These are phyloP conservation scores for Plagodis pulveraria DNA, from an alignment of 2,888 invertebrate genomes.

Conservation along the genomic window DNA sequence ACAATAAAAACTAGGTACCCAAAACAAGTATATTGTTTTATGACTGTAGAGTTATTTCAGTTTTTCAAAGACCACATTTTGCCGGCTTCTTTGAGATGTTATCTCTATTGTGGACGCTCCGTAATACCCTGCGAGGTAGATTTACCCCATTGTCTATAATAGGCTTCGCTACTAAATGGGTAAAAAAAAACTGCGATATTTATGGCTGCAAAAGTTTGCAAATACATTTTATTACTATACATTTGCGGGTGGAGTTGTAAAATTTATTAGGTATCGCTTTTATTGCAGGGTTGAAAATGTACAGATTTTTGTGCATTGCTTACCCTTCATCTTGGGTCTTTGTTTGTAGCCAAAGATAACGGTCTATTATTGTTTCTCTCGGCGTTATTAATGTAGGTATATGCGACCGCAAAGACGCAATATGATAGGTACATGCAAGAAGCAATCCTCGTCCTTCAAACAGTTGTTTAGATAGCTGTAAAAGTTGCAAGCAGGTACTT, in stretches of 20 bases:
- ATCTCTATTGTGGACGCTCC: constrained; percentile 41
- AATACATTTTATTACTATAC: constrained; percentile 28
- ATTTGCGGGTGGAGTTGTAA: constrained; percentile 33
- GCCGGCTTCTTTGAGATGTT: constrained; percentile 53
- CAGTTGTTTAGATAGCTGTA: too few relatives aligned
- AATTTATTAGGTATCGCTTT: constrained; percentile 38
- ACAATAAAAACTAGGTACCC: constrained; percentile 30
- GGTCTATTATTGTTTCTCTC: not conserved
- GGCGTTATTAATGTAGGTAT: not conserved
- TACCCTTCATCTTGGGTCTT: not conserved
- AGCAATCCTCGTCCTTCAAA: too few relatives aligned
- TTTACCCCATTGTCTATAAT: constrained; percentile 40
- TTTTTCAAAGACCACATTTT: constrained; percentile 37
- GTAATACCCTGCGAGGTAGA: constrained; percentile 32
- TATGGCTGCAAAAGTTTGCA: constrained; percentile 39
- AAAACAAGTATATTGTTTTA: constrained; percentile 29
- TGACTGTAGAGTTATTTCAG: constrained; percentile 21
- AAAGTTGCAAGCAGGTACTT: too few relatives aligned
- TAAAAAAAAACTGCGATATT: constrained; percentile 32
- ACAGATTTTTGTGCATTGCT: constrained; percentile 21
- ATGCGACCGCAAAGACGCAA: not conserved
- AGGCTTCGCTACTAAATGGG: constrained; percentile 41
- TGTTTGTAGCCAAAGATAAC: not conserved
- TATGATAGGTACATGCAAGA: too few relatives aligned
- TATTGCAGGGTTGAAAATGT: constrained; percentile 19